phyloP scores from a whole-genome alignment of 1,140 invertebrate genomes.

The Ruditapes philippinarum region DNA sequence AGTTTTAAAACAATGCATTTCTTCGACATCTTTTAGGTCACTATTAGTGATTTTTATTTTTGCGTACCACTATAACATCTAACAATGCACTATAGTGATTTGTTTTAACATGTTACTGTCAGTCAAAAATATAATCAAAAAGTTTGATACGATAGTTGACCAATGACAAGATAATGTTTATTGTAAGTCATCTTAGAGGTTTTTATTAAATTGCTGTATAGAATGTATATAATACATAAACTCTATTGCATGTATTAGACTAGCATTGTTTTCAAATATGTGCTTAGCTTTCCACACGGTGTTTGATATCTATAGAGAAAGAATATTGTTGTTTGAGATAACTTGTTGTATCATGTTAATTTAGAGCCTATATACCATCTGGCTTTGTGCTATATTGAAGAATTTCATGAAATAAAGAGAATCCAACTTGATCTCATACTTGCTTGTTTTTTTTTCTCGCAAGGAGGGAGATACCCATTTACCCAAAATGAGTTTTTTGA shows the following conservation, averaged over 20 bases:
- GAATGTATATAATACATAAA: slow-evolving; percentile 10
- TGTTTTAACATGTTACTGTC: no score
- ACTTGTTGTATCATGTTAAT: not conserved
- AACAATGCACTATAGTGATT: no score
- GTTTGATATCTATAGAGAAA: slow-evolving; percentile 20
- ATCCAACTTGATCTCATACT: not conserved
- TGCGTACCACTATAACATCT: no score
- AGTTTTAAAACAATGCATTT: no score
- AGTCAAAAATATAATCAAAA: no score
- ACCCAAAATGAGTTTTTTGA: no score
- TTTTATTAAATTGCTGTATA: not conserved
- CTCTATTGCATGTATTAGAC: not conserved
- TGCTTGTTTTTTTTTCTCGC: no score
- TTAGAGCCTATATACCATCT: not conserved
- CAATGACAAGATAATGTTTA: no score
- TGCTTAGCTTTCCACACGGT: not conserved
- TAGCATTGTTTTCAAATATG: not conserved
- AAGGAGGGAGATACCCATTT: no score
- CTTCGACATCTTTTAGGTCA: no score
- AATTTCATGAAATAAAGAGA: slow-evolving; percentile 14
- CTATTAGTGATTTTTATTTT: no score
- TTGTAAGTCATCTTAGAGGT: not conserved
- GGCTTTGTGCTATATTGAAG: slow-evolving; percentile 20
- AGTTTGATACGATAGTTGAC: no score
- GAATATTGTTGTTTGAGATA: not conserved